phyloP scores from a whole-genome alignment of 2,888 invertebrate genomes.

The Nemoura dubitans region DNA sequence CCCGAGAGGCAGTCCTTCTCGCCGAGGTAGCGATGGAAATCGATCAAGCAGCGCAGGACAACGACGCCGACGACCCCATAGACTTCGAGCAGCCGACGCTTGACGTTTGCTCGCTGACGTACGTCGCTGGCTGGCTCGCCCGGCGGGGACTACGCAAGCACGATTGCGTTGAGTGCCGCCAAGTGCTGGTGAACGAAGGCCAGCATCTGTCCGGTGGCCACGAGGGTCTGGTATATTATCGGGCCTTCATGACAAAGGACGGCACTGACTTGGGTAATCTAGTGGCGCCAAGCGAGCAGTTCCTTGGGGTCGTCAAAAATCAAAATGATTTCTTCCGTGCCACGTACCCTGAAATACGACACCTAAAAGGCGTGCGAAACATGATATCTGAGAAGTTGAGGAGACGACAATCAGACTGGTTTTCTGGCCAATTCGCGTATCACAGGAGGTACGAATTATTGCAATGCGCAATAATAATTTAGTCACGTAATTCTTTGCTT shows the following conservation, averaged over 20 bases:
- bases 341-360: background rate
- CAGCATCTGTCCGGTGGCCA: background rate
- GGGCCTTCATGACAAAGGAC: constrained; percentile 28
- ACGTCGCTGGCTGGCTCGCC: constrained; percentile 37
- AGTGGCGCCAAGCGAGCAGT: background rate
- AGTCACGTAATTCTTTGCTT: too few species aligned
- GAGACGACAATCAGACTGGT: constrained; percentile 12
- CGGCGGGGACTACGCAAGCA: background rate
- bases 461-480: background rate
- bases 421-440: background rate
- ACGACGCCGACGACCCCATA: background rate
- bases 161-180: background rate
- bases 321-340: background rate
- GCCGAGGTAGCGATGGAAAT: background rate
- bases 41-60: background rate
- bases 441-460: constrained; percentile 29
- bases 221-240: constrained; percentile 9
- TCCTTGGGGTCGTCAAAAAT: background rate
- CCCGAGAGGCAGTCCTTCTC: background rate
- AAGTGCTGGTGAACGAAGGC: constrained; percentile 14
- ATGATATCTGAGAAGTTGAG: background rate
- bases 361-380: background rate
- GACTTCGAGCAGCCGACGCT: constrained; percentile 14
- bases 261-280: constrained; percentile 14
- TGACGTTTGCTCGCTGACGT: constrained; percentile 22